Evolutionary conservation across 2,888 invertebrate genomes (phyloP), one percentile per base, ranked within the genome.

Genomic region (Sarcophaga carnaria): DNA sequence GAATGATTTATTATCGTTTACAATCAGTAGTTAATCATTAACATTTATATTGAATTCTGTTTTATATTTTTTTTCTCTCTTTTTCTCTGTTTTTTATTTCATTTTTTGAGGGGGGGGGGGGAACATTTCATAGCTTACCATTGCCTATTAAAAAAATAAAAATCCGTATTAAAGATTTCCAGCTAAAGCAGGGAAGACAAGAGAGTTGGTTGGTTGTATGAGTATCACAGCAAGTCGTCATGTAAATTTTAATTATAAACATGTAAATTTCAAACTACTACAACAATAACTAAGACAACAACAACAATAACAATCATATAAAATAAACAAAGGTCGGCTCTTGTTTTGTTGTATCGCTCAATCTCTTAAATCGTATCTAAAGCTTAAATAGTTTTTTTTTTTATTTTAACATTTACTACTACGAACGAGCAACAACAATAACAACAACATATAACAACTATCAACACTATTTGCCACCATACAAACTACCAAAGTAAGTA

Each of bases 21-120:
- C 85, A 89, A 88, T 89, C 89, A 88, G 80, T 84, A 84, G 89
- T 82, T 88, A 86, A 89, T 90, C 89, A 90, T 89, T 89, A 89
- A 89, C 89, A 89, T 90, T 90, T 88, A 89, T 88, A 89, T 90
- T 88, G 88, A 86, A 87, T 89, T 89, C 87, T 87, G 80, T 80
- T 60, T 79, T 70, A 37, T 3, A 27, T 5, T 12, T 45, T 80
- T 69, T 45, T 47, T 22, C 14, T 49, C n/a, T 59, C 63, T 45
- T n/a, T 59, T 20, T 69, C 14, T 60, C 14, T 11, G 54, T 47
- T 6, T 63, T 80, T 6, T 69, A 22, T 70, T 45, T 75, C 45
- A 59, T 59, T 37, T 37, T 37, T 37, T 27, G 22, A 1, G 27
- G 27, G 0, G 37, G 37, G 37, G 37, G 12, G 54, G 54, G 0